Evolutionary conservation across 1,140 invertebrate species (phyloP), one percentile per base, ranked within the genome.

Genomic region (Penaeus vannamei): DNA sequence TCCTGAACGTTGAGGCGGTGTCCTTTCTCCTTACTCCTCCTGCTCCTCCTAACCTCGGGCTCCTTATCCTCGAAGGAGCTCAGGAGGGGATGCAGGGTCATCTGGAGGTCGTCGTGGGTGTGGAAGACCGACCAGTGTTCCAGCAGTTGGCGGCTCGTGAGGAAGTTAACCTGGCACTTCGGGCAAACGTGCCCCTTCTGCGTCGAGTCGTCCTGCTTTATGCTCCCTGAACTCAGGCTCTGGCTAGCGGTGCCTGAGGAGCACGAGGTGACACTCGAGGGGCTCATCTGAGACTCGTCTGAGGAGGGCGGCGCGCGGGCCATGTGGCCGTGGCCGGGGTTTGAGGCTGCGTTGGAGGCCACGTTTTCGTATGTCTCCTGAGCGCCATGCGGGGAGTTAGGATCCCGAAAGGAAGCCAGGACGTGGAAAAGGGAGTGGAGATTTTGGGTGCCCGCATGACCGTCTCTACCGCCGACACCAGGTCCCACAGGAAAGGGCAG

Each of bases 51-150:
- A 53, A 81, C 79, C 79, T 81, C 46, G 22, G 79, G 36, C 23
- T 20, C 60, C 46, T 46, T 26, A 59, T 20, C 14, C 19, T 23
- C 46, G 26, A 59, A 17, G 62, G 10, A 26, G 61, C 22, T 53
- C 23, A 72, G 80, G 86, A 83, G 80, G 62, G 79, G 80, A 5
- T 46, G 53, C 36, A 82, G 86, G 61, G 23, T 46, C 46, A 69
- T 29, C 60, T 87, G 77, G 7, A 83, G 80, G 17, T 59, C 42
- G 42, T 87, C 86, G 62, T 87, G 80, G 14, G 79, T 87, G 46
- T 87, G 86, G 62, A 83, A 82, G 60, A 82, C 64, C 17, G 86
- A 79, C 86, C 86, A 87, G 79, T 87, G 86, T 29, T 87, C 86
- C 62, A 87, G 80, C 26, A 87, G 64, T 26, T 87, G 79, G 4